These are phyloP conservation scores for Saccostrea glomerata DNA, from an alignment of 1,140 invertebrate species.

Conservation along the genomic window DNA sequence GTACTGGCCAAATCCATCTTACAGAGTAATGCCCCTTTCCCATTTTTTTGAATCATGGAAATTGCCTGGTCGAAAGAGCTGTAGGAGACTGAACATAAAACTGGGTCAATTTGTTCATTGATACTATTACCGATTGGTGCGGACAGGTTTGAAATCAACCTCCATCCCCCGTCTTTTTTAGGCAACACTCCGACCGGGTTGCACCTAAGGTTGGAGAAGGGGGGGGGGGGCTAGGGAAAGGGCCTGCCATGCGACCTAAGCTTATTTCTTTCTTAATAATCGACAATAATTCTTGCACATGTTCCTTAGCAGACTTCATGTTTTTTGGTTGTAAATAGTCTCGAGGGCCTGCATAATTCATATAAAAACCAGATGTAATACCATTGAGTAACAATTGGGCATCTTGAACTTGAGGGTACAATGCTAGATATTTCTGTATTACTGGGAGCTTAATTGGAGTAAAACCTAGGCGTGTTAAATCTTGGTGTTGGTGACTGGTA, in stretches of 20 bases:
- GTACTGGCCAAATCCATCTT: conserved; percentile 32
- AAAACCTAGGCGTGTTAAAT: neutral
- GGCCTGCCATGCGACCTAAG: no score
- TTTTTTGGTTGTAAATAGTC: neutral
- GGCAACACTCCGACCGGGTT: neutral
- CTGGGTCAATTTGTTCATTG: conserved; percentile 25
- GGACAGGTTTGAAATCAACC: conserved; percentile 2
- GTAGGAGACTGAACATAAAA: conserved; percentile 26
- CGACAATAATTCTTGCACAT: neutral
- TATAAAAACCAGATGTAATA: neutral
- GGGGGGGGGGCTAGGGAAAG: no score
- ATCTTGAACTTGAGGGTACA: neutral
- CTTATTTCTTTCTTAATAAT: neutral
- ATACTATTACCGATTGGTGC: no score
- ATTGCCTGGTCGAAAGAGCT: conserved; percentile 11
- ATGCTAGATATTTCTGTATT: neutral
- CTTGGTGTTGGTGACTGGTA: neutral
- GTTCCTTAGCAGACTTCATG: neutral
- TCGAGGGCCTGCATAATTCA: conserved; percentile 2
- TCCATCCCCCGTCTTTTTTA: conserved; percentile 18
- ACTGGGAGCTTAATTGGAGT: neutral
- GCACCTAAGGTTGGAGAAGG: neutral
- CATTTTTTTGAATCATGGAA: neutral
- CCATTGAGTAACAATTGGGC: neutral
- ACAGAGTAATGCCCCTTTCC: conserved; percentile 3